Evolutionary conservation across 2,888 invertebrate genomes (phyloP).

Genomic region (Chrysolina oricalcia): DNA sequence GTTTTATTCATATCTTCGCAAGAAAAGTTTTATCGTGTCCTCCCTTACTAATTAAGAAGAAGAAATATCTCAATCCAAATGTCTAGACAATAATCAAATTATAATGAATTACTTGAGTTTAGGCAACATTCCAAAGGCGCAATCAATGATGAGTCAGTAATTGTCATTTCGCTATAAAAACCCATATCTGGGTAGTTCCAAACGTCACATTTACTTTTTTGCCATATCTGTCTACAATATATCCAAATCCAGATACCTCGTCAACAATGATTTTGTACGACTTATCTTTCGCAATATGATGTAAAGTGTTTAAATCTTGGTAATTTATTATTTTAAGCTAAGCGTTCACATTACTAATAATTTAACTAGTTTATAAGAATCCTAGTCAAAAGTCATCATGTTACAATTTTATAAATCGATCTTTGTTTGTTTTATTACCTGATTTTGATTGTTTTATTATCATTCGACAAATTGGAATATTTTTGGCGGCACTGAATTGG

Average conservation of each 20-base stretch:
- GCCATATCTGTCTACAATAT: background rate
- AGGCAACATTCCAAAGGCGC: constrained; percentile 59
- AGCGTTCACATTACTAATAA: constrained; percentile 16
- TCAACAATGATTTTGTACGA: background rate
- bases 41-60: background rate
- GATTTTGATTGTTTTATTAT: no score
- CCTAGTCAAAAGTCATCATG: background rate
- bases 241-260: background rate
- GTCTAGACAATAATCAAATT: constrained; percentile 56
- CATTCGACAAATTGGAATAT: no score
- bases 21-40: background rate
- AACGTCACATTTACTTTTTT: background rate
- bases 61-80: constrained; percentile 22
- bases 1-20: constrained; percentile 57
- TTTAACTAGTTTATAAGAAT: constrained; percentile 18
- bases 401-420: constrained; percentile 11
- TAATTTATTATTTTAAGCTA: constrained; percentile 44
- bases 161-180: constrained; percentile 26
- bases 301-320: constrained; percentile 43
- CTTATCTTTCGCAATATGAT: constrained; percentile 11
- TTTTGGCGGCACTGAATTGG: no score
- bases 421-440: no score
- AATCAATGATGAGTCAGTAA: constrained; percentile 37
- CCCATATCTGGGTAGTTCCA: background rate
- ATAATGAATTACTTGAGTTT: constrained; percentile 34